Base-by-base conservation (phyloP, 92 coral and sea anemone genomes). In the Phenganax subtilis region DNA sequence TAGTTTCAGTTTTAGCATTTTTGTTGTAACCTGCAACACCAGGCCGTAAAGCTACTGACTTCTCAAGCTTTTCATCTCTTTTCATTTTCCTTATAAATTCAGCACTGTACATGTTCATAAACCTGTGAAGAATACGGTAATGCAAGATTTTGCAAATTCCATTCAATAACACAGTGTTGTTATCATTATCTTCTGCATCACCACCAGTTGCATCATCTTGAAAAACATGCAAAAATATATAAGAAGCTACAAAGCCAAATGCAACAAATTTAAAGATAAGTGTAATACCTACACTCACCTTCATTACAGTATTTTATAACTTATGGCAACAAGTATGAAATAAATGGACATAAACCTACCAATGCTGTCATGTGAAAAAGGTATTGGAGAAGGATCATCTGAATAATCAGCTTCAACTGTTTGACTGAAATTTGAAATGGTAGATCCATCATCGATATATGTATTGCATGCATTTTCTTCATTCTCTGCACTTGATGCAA, bases 61-160 rank as follows among this genome's bases (percentile, higher is more conserved):
- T 80, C 68, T 80, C n/a, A 12, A 80, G 64, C 25, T 80, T 53
- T 30, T 66, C 65, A 3, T 80, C 64, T 65, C 64, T 54, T 54
- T 80, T 80, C 10, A 80, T 29, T 55, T 67, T 80, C 28, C 65
- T 25, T 9, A 80, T 44, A 53, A 66, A 65, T 31, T 80, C 84
- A 12, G 84, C 84, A 80, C 76, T 65, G 52, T 65, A 80, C 84
- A 80, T 80, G 31, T 80, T 80, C 44, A 51, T 55, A 66, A 80
- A 80, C 12, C 84, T 60, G 51, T 80, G 84, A 17, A 80, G 58
- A 51, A 80, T 65, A 44, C 76, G 68, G 84, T 65, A 80, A 27
- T 51, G 76, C 10, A 80, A 9, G 52, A 16, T 64, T 65, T 54
- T 71, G 30, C 25, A 61, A 30, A 66, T 12, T 6, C 63, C 75